Base-by-base conservation (phyloP, 2,113 vertebrate species). In the Oncorhynchus tshawytscha region DNA sequence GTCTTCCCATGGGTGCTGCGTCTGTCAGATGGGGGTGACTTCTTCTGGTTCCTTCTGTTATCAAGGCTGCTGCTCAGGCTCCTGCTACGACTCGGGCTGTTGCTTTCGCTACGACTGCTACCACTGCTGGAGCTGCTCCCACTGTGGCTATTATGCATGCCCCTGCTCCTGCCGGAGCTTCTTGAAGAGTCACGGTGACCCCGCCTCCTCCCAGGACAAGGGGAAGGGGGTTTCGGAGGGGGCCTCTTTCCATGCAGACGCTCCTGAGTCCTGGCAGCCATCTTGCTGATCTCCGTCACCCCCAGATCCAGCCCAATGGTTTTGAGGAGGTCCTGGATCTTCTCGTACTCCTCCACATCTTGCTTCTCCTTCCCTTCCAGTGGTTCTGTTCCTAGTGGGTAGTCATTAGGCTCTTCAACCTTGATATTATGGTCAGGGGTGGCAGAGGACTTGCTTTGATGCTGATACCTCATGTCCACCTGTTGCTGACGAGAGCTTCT, bases 241-340 rank as follows among this genome's bases (percentile, higher is more conserved):
- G 91, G 75, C 74, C 94, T 96, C 78, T 94, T 98, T 22, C 97
- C 98, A 0, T 98, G 96, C 48, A 99, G 95, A 25, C 97, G 94
- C 62, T 97, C 98, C 86, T 97, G 95, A n/a, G 96, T 98, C 12
- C 96, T 94, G 34, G 95, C 95, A 0, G 96, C 96, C 92, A 98
- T 92, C 59, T 97, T 96, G 83, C 94, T 95, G 79, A 98, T 96
- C 76, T 99, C 98, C 0, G 93, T 82, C 34, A 98, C 95, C 0
- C 96, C 96, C 15, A 98, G 93, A 88, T 99, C 98, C 31, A 99
- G 90, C 0, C 98, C 98, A 69, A 99, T 97, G 70, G 97, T 98
- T 90, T 97, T 97, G 9, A 99, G 94, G 78, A 99, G 92, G 79
- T 97, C 95, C 49, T 99, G 96, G 86, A 99, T 96, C 85, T 98